Evolutionary conservation across 2,113 vertebrate species (phyloP).

Genomic region (Varanus salvator): DNA sequence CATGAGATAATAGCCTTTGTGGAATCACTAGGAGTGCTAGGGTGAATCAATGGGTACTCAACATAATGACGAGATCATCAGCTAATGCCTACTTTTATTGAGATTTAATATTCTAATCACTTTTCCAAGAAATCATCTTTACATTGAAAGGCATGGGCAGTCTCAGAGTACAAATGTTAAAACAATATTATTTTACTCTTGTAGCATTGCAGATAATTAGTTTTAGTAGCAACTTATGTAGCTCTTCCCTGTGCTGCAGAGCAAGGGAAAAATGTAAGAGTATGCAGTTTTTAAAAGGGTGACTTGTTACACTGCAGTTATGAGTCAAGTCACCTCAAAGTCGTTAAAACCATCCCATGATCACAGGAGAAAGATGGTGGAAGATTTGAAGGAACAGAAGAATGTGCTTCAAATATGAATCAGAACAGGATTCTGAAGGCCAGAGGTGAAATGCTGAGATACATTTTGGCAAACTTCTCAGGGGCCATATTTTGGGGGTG

Average conservation of each 20-base stretch:
- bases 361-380: slow-evolving; percentile 2
- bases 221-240: slow-evolving; percentile 67
- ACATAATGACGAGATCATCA: slow-evolving; percentile 73
- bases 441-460: too few species aligned
- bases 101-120: slow-evolving; percentile 75
- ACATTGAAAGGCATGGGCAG: slow-evolving; percentile 71
- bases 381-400: neutral
- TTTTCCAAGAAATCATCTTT: slow-evolving; percentile 81
- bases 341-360: slow-evolving; percentile 52
- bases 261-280: slow-evolving; percentile 43
- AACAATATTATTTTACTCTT: slow-evolving; percentile 72
- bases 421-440: neutral
- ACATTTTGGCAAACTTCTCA: too few species aligned
- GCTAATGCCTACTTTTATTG: slow-evolving; percentile 73
- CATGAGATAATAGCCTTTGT: slow-evolving; percentile 72
- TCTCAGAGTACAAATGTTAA: slow-evolving; percentile 71
- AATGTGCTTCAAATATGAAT: slow-evolving; percentile 13
- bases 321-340: slow-evolving; percentile 52
- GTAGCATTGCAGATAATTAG: slow-evolving; percentile 68
- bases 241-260: slow-evolving; percentile 49
- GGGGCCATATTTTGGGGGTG: too few species aligned
- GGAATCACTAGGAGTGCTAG: slow-evolving; percentile 73
- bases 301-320: slow-evolving; percentile 63
- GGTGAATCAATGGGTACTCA: slow-evolving; percentile 73
- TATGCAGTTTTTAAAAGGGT: slow-evolving; percentile 62